Evolutionary conservation across 2,888 invertebrate genomes (phyloP), one percentile per base, ranked within the genome.

Genomic region (Stegophylla sp.): DNA sequence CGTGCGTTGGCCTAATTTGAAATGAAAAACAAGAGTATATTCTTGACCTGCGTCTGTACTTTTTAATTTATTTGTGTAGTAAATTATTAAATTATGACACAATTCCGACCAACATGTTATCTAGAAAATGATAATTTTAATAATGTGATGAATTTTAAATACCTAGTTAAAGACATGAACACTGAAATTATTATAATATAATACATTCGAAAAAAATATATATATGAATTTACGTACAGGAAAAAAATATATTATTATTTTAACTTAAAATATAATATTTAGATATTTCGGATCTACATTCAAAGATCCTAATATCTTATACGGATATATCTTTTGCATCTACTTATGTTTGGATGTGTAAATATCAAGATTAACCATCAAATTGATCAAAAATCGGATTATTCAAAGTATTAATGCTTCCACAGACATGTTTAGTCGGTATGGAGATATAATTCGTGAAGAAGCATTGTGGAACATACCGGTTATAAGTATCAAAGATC

Each of bases 401-500:
- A 48, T 26, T 51, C 28, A 67, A 48, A 45, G 5, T 48, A 4
- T 17, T 75, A 51, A 41, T 64, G 66, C 53, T 66, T 66, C 3
- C 86, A 86, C 88, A 91, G 92, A 92, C 84, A 90, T 93, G 88
- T 90, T 91, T 87, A 87, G 87, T 84, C 86, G 85, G 82, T 94
- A 93, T 88, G 95, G 95, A 82, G 89, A 90, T 81, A 90, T 95
- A 84, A 90, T 94, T 84, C 90, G 91, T 85, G 94, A 95, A 88
- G 92, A 93, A 85, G 91, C 92, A 69, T 88, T 93, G 53, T 92
- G 92, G 85, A 92, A 92, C 84, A 88, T 90, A 82, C 91, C 91
- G 51, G 89, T 95, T 73, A 90, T 95, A 64, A 93, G 92, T 83
- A 87, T 95, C 74, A 92, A 92, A 43, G 91, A 92, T 74, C 89